phyloP scores from a whole-genome alignment of 2,888 invertebrate genomes.

The Fragum fragum region DNA sequence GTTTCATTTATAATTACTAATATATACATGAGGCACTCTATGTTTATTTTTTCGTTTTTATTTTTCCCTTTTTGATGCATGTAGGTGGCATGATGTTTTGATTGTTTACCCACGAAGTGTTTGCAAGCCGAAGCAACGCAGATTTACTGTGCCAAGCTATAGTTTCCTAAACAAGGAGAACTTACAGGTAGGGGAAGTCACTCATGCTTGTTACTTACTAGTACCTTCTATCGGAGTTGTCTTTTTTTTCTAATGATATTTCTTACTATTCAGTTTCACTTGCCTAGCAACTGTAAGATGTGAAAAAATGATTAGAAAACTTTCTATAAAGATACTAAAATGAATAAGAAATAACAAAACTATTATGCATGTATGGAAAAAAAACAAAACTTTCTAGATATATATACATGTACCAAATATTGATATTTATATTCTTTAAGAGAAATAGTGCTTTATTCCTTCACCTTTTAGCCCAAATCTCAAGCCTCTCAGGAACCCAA shows the following conservation, averaged over 20 bases:
- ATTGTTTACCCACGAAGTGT: constrained; percentile 90
- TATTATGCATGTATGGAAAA: too few species aligned
- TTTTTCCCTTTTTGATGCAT: constrained; percentile 32
- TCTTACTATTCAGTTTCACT: too few species aligned
- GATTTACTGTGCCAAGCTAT: constrained; percentile 76
- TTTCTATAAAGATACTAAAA: too few species aligned
- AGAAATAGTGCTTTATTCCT: neutral
- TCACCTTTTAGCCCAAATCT: constrained; percentile 49
- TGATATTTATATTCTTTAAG: too few species aligned
- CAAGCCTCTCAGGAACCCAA: constrained; percentile 40
- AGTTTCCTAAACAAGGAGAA: constrained; percentile 79
- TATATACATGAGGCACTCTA: neutral
- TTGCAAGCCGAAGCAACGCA: constrained; percentile 78
- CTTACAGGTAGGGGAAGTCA: constrained; percentile 71
- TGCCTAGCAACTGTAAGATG: too few species aligned
- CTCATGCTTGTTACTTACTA: neutral
- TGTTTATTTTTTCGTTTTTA: constrained; percentile 21
- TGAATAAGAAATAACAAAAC: too few species aligned
- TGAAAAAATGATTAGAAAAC: too few species aligned
- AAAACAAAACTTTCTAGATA: too few species aligned
- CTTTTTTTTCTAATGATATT: neutral
- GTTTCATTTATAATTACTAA: neutral
- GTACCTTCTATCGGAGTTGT: neutral
- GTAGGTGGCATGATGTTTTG: constrained; percentile 94
- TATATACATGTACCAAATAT: too few species aligned